Base-by-base conservation (phyloP, 1,140 invertebrate genomes). In the Bombus difficillimus region DNA sequence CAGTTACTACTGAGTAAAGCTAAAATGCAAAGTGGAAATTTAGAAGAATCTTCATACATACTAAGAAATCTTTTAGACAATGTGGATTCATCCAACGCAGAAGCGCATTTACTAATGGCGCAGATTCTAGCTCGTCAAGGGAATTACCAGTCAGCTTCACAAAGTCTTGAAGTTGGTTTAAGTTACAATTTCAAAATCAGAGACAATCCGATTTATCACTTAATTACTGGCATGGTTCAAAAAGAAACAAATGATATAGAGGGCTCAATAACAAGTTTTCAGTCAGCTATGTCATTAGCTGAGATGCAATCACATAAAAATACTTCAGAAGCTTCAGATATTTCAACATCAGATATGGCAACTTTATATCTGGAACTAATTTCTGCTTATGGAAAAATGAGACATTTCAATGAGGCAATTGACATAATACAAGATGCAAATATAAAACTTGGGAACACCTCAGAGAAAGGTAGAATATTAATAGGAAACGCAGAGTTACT, bases 181-280 rank as follows among this genome's bases (percentile, higher is more conserved):
- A 99, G 98, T 92, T 97, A 98, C 92, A 98, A 99, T 94, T 99
- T 99, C 92, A 97, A 98, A 95, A 97, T 99, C 0, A 95, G 98
- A 89, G 98, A 99, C 82, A 97, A 98, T 94, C 98, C 98, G 0
- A 95, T 98, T 90, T 99, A 98, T 93, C 98, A 99, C 95, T 96
- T 99, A 69, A 96, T 99, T 1, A 96, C 97, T 89, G 98, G 98
- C 1, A 95, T 98, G 39, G 97, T 99, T 68, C 96, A 98, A 72
- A 98, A 98, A 92, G 96, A 98, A 90, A 96, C 97, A 82, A 96
- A 96, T 41, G 96, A 98, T 89, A 94, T 97, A 9, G 96, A 97
- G 64, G 97, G 97, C 78, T 97, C 98, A 1, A 96, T 98, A 74
- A 96, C 97, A 78, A 97, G 97, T 82, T 96, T 99, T 84, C 96